Evolutionary conservation across 2,888 invertebrate genomes (phyloP), one percentile per base, ranked within the genome.

Genomic region (Euzetes globulus): DNA sequence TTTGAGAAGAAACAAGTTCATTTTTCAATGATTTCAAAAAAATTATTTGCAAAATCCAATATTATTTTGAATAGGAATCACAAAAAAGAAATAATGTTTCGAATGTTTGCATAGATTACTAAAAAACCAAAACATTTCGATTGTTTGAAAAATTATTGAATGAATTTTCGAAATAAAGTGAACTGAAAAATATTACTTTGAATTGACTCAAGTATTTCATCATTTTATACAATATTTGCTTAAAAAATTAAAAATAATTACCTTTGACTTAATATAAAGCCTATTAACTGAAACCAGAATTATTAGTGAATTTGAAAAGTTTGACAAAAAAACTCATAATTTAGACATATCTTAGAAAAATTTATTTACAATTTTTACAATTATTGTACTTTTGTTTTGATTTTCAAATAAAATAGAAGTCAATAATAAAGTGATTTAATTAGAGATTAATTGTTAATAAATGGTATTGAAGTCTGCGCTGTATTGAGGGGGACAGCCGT

Each of bases 381-480:
- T 47, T 47, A 47, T 25, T 22, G 22, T 55, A 29, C 9, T 63
- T 29, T 11, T 25, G 11, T 63, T 63, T 22, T 68, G 19, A 33
- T n/a, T 37, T 19, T n/a, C 11, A 17, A 68, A 68, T 41, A 45
- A 6, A 68, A 41, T 22, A 22, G 15, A 19, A 45, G 17, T 6
- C 45, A 68, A 68, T 9, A 33, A 17, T n/a, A 63, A 33, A 33
- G 33, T 33, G 33, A 37, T 33, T 25, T 22, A 13, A 55, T 22
- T 25, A 5, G 3, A 52, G 19, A 58, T 15, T 22, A 27, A 63
- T 15, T 41, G 19, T 74, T 58, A 74, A 45, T 74, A 74, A 11
- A 74, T 71, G 17, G 74, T 52, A 37, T 70, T 58, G 52, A 55
- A 74, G n/a, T 74, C 71, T 58, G 74, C 19, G 11, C 74, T 58